Conservation (phyloP, 2,113 vertebrate species). For the Hirundichthys speculiger region DNA sequence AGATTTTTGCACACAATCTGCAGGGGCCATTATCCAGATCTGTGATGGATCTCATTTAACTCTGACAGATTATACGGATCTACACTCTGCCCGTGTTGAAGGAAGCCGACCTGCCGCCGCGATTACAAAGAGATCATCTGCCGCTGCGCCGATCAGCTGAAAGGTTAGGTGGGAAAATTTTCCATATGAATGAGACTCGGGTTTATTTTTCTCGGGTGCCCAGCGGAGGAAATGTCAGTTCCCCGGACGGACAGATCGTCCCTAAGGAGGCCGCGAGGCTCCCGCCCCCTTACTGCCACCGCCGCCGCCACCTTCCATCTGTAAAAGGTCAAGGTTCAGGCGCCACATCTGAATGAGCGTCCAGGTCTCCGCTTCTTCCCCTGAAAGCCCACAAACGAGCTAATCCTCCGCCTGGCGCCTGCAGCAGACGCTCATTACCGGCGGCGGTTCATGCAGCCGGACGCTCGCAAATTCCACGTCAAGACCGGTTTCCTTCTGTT, state of each 20-base stretch:
- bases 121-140: background rate
- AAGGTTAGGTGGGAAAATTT: background rate
- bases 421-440: background rate
- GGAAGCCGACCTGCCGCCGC: background rate
- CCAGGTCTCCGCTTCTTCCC: background rate
- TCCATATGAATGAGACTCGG: background rate
- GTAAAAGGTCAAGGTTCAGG: background rate
- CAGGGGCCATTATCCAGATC: background rate
- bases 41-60: background rate
- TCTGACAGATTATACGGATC: background rate
- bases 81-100: background rate
- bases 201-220: background rate
- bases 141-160: background rate
- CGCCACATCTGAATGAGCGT: background rate
- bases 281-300: too few relatives aligned
- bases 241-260: background rate
- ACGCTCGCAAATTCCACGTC: background rate
- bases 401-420: background rate
- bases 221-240: background rate
- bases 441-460: background rate
- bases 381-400: background rate
- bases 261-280: too few relatives aligned
- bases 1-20: constrained; percentile 2
- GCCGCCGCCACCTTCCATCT: too few relatives aligned
- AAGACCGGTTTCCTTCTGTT: background rate